Evolutionary conservation across 2,888 invertebrate species (phyloP).

Genomic region (Leptopilina drosophilae): DNA sequence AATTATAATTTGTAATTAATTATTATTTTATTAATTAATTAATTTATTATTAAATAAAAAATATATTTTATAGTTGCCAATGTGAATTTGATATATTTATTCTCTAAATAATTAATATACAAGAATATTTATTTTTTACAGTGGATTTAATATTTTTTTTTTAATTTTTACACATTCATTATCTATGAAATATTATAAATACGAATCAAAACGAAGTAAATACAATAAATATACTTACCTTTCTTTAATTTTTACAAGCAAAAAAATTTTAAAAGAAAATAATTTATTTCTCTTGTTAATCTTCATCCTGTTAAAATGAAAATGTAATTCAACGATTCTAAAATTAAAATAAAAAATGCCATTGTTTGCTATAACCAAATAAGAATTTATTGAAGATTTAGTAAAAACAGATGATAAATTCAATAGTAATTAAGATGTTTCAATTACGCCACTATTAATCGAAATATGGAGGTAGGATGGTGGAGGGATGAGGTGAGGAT

Average conservation of each 20-base stretch:
- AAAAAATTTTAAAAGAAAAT: not conserved
- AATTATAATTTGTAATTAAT: too few species aligned
- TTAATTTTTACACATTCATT: too few species aligned
- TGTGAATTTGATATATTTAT: too few species aligned
- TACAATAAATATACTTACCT: too few species aligned
- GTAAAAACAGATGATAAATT: slow-evolving; percentile 8
- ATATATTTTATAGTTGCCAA: too few species aligned
- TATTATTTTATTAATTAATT: too few species aligned
- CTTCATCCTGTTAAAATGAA: not conserved
- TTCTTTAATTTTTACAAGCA: not conserved
- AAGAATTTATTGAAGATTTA: slow-evolving; percentile 11
- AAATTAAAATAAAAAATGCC: slow-evolving; percentile 4
- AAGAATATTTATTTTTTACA: too few species aligned
- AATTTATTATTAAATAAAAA: too few species aligned
- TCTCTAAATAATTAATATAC: too few species aligned
- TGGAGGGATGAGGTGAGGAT: slow-evolving; percentile 57
- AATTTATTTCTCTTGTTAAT: not conserved
- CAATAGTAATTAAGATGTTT: not conserved
- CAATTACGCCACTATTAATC: slow-evolving; percentile 6
- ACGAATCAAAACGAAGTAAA: too few species aligned
- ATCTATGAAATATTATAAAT: too few species aligned
- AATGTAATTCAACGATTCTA: not conserved
- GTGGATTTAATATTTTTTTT: too few species aligned
- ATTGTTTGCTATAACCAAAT: slow-evolving; percentile 20
- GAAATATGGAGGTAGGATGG: slow-evolving; percentile 54